Evolutionary conservation across 2,113 vertebrate genomes (phyloP).

Genomic region (Aptenodytes forsteri): DNA sequence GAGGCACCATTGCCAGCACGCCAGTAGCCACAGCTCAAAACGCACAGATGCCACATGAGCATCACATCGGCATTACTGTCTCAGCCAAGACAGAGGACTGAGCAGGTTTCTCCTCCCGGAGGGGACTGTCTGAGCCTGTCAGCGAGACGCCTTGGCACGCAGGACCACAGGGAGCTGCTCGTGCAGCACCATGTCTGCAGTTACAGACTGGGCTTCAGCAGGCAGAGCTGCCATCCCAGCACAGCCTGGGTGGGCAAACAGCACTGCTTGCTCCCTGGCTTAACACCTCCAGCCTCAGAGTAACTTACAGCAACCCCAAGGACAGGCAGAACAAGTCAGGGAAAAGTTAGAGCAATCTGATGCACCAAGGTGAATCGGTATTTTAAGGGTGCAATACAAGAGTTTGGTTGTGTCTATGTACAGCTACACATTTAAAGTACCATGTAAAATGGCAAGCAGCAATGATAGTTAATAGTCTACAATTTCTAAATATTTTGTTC

Average conservation of each 20-base stretch:
- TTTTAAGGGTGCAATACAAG: not conserved
- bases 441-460: not conserved
- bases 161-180: not conserved
- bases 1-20: not conserved
- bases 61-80: fast-evolving
- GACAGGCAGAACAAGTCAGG: not conserved
- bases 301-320: not conserved
- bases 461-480: not conserved
- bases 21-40: not conserved
- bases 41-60: fast-evolving
- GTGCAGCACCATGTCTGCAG: not conserved
- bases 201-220: not conserved
- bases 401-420: not conserved
- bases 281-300: not conserved
- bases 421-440: not conserved
- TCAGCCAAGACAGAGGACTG: not conserved
- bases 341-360: not conserved
- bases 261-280: not conserved
- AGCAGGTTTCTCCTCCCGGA: not conserved
- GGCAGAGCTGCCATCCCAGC: not conserved
- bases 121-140: not conserved
- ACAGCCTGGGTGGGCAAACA: not conserved
- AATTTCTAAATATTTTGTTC: not conserved
- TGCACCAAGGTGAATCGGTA: not conserved
- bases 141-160: fast-evolving